phyloP scores from a whole-genome alignment of 2,113 vertebrate species.

The Halichoerus grypus region DNA sequence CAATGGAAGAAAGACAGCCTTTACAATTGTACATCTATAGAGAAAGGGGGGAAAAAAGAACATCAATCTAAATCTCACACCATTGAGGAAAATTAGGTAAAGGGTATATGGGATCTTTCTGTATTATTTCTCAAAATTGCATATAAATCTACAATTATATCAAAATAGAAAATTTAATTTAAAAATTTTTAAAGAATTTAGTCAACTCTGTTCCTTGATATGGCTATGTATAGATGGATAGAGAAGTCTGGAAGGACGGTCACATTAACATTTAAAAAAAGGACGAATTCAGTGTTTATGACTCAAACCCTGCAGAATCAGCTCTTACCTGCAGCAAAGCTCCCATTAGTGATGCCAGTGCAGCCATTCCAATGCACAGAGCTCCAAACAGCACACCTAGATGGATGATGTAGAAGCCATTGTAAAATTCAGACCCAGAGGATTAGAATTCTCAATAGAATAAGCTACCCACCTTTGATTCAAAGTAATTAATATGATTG shows the following conservation, averaged over 20 bases:
- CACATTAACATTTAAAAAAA: not conserved
- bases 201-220: not conserved
- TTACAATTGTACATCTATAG: not conserved
- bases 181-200: not conserved
- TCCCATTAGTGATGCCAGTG: constrained; percentile 93
- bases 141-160: not conserved
- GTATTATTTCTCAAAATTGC: not conserved
- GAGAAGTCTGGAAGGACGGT: not conserved
- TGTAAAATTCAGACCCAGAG: accelerated
- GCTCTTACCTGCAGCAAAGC: constrained; percentile 93
- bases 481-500: not conserved
- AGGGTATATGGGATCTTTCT: not conserved
- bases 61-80: not conserved
- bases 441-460: constrained; percentile 19
- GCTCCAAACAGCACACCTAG: constrained; percentile 94
- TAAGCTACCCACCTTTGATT: not conserved
- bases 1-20: not conserved
- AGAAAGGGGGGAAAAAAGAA: not conserved
- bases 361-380: constrained; percentile 97
- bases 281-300: not conserved
- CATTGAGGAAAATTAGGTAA: not conserved
- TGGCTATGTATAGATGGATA: not conserved
- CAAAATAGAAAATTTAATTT: not conserved
- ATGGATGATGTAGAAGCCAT: constrained; percentile 21
- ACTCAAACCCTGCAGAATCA: not conserved